These are phyloP conservation scores for Sceloporus undulatus DNA, from an alignment of 2,113 vertebrate genomes.

Conservation along the genomic window DNA sequence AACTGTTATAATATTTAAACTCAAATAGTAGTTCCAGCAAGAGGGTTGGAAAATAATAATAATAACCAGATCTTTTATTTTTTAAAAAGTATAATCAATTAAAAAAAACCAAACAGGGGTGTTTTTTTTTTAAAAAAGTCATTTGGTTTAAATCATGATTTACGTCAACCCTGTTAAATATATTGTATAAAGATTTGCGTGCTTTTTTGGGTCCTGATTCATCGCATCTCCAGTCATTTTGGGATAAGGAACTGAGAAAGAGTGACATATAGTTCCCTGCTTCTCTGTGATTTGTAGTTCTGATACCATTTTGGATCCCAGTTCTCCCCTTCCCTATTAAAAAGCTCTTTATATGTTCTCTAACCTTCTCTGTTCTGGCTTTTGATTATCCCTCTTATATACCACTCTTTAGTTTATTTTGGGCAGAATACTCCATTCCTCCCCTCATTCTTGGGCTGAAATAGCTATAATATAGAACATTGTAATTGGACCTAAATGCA, in stretches of 20 bases:
- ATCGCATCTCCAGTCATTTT: no score
- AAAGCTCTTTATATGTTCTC: background rate
- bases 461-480: background rate
- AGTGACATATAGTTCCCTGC: background rate
- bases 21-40: no score
- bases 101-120: no score
- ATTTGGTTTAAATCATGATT: no score
- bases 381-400: background rate
- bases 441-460: background rate
- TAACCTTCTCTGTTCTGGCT: background rate
- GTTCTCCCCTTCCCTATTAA: background rate
- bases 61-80: no score
- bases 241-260: background rate
- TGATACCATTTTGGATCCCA: background rate
- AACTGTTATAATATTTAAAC: no score
- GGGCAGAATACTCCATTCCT: background rate
- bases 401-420: background rate
- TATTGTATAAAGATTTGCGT: background rate
- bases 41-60: no score
- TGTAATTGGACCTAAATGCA: background rate
- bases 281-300: background rate
- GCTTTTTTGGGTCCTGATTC: background rate
- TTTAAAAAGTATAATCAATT: no score
- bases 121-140: no score
- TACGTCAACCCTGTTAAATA: background rate